These are phyloP conservation scores for Graphium colonna DNA, from an alignment of 2,888 invertebrate genomes.

Conservation along the genomic window DNA sequence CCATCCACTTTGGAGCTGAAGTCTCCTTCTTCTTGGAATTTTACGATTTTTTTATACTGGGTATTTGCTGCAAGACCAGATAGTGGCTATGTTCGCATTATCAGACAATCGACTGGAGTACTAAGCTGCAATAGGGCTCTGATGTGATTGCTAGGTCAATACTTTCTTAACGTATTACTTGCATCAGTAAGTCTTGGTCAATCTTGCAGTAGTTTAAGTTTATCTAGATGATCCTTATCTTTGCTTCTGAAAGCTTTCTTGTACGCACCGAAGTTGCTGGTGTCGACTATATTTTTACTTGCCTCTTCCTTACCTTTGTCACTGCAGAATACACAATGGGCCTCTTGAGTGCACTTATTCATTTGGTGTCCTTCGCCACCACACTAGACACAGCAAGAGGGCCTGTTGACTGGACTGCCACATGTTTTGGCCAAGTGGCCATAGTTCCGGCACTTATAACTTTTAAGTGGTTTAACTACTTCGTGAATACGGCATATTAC, in stretches of 20 bases:
- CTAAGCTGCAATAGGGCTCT: not conserved
- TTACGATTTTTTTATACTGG: too few relatives aligned
- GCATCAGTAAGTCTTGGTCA: not conserved
- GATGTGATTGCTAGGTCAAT: not conserved
- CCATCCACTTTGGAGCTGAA: too few relatives aligned
- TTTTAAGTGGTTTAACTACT: too few relatives aligned
- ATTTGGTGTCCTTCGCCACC: not conserved
- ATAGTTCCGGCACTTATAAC: too few relatives aligned
- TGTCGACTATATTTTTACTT: too few relatives aligned
- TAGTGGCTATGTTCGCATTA: not conserved
- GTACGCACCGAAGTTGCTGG: too few relatives aligned
- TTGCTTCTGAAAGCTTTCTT: too few relatives aligned
- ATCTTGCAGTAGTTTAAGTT: too few relatives aligned
- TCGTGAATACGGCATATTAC: too few relatives aligned
- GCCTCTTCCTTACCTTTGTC: too few relatives aligned
- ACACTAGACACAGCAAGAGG: not conserved
- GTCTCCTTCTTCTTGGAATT: too few relatives aligned
- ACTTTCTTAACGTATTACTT: not conserved
- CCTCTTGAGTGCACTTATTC: not conserved
- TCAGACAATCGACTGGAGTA: not conserved
- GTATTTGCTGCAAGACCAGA: not conserved
- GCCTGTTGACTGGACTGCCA: not conserved
- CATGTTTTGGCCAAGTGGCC: not conserved
- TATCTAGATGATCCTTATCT: too few relatives aligned
- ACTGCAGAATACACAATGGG: not conserved